Evolutionary conservation across 2,797 vertebrate genomes (phyloP), one percentile per base, ranked within the genome.

Genomic region (Sebastes aleutianus): DNA sequence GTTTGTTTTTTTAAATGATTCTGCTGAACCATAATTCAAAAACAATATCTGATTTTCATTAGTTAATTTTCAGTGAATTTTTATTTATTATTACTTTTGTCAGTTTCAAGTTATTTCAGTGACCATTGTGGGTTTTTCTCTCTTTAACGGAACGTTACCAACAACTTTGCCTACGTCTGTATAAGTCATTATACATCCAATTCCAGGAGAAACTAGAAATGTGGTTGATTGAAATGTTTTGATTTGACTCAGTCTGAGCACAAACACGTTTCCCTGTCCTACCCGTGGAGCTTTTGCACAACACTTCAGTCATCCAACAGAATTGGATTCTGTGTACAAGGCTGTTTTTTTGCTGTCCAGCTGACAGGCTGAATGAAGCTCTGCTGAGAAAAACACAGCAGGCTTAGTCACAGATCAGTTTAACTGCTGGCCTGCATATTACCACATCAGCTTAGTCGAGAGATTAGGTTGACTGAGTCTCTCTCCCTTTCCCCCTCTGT

Each of bases 341-440:
- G 12, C 61, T 72, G 59, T 72, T 79, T 73, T 36, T 78, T 31
- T 47, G 31, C 59, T 75, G 9, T 79, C 65, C 70, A 78, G 77
- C 82, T 76, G 70, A 77, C 79, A 24, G 43, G 13, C 63, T 75
- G 65, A 85, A 72, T 71, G 63, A 47, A 76, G 71, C 65, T 59
- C 78, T 58, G 74, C 71, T 75, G 68, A 79, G 70, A 75, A 77
- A 83, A 36, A n/a, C 69, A 39, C 71, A 83, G 76, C 65, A 56
- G 83, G 72, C 43, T 62, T 39, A 58, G 70, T 70, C 80, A 67
- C 72, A 43, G 66, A 82, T 82, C 65, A 57, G 57, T 83, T 80
- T 84, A 65, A 70, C 77, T 20, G 29, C 59, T 62, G 59, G 24
- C 63, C 47, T 64, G 29, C 59, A 71, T 43, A 78, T 84, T 78